Conservation (phyloP, 2,888 invertebrate species). For the Drosophila kambysellisi region DNA sequence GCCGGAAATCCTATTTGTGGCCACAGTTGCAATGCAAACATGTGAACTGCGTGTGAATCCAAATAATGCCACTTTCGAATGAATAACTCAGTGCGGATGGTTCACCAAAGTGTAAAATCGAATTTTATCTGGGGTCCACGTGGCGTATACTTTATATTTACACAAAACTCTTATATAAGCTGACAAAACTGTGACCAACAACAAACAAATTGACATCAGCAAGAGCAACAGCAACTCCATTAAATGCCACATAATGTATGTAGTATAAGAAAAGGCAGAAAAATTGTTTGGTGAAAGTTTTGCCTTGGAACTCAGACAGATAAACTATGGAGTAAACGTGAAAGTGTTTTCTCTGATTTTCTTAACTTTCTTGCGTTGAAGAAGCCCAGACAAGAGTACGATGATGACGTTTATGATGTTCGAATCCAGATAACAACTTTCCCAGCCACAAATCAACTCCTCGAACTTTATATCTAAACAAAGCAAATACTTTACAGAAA, state of each 20-base stretch:
- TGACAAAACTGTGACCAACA: constrained; percentile 19
- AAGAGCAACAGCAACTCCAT: constrained; percentile 6
- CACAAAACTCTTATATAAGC: constrained; percentile 36
- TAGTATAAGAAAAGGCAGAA: background rate
- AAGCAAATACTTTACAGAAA: constrained; percentile 1
- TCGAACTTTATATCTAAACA: constrained; percentile 4
- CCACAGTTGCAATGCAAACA: constrained; percentile 31
- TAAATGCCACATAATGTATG: constrained; percentile 4
- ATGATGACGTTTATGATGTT: constrained; percentile 62
- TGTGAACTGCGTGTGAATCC: constrained; percentile 26
- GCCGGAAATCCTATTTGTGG: constrained; percentile 66
- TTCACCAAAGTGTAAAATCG: constrained; percentile 21
- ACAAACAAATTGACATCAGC: constrained; percentile 24
- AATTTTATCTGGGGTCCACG: constrained; percentile 39
- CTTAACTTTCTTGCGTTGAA: constrained; percentile 69
- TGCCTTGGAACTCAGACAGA: constrained; percentile 14
- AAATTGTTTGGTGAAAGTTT: constrained; percentile 56
- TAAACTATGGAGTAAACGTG: constrained; percentile 67
- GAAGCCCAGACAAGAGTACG: constrained; percentile 68
- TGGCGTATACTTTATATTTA: constrained; percentile 50
- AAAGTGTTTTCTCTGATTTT: constrained; percentile 63
- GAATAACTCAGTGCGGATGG: constrained; percentile 49
- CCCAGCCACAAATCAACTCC: constrained; percentile 29
- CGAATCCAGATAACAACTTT: constrained; percentile 51
- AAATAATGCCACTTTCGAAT: constrained; percentile 42